Base-by-base conservation (phyloP, 2,113 vertebrate genomes). In the Hippoglossus stenolepis region DNA sequence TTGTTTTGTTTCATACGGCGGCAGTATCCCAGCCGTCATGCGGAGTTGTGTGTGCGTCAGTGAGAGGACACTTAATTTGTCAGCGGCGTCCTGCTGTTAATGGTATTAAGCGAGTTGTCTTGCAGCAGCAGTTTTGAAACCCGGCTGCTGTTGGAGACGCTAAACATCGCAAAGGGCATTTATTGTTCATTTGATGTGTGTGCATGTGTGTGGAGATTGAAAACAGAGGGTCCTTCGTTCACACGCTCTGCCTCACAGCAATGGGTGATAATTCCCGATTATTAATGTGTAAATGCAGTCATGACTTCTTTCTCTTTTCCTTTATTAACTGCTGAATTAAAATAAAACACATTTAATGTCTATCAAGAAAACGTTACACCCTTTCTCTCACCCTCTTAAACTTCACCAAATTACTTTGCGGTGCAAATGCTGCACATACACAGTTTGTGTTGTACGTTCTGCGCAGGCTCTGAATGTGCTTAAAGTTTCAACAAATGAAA, bases 61-160 rank as follows among this genome's bases (percentile, higher is more conserved):
- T 73, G 54, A 45, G 31, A 57, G 14, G 65, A 73, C 56, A 24
- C 21, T 75, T 79, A n/a, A 79, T 84, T 86, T 86, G 45, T 61
- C 45, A 71, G 68, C 65, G 20, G 57, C 26, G 65, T 67, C 78
- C 62, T n/a, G 56, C 78, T 67, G 87, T 58, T 82, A 59, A 77
- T 51, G 20, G 18, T 67, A 40, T 69, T 75, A 62, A 75, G 63
- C 24, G 18, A 43, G 60, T 40, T 24, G 65, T 60, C 35, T 59
- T 51, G 12, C 61, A 63, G 56, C 54, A 65, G 31, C 56, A 38
- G 23, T 75, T 81, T 28, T 73, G 31, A 70, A 73, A 64, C 21
- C 47, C 63, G 68, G 20, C 75, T 61, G 65, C 78, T 68, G 20
- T 0, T 14, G 45, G n/a, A 68, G 53, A 49, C 17, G 8, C 17